A percentile compares a stretch with the other conserved stretches of the same genome.
phyloP scores from a whole-genome alignment of 2,797 vertebrate species.

The Carcharodon carcharias region DNA sequence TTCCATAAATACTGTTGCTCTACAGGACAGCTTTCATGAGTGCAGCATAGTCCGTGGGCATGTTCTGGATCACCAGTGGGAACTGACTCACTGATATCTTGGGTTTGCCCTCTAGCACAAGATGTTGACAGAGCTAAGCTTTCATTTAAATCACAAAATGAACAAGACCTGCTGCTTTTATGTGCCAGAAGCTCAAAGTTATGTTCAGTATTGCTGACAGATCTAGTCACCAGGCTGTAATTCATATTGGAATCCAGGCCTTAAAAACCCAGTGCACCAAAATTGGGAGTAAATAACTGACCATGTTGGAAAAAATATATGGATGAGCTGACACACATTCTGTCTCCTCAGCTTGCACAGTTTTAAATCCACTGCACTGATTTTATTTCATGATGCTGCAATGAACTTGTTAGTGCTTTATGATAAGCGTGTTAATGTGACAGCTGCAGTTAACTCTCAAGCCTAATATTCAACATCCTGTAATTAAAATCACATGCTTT shows the following conservation, averaged over 20 bases:
- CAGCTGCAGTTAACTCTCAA: neutral
- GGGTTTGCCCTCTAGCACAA: constrained; percentile 4
- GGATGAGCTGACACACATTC: neutral
- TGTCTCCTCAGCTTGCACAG: neutral
- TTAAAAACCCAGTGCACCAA: neutral
- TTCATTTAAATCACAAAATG: constrained; percentile 2
- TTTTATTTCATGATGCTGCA: neutral
- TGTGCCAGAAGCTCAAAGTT: neutral
- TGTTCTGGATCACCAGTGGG: neutral
- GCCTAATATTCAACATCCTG: neutral
- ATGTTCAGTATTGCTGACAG: neutral
- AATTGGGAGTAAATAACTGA: neutral
- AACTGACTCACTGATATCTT: neutral
- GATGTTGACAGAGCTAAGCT: constrained; percentile 9
- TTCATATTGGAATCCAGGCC: neutral
- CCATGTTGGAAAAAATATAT: neutral
- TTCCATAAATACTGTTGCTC: neutral
- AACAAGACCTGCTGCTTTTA: neutral
- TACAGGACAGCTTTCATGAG: neutral
- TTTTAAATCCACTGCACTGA: neutral
- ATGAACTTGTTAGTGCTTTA: neutral
- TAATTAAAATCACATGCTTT: neutral
- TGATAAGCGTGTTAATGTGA: neutral
- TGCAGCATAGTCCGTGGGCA: neutral
- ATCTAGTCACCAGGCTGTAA: neutral